Conservation (phyloP, 2,888 invertebrate genomes). For the Lepidochrysops patricia region DNA sequence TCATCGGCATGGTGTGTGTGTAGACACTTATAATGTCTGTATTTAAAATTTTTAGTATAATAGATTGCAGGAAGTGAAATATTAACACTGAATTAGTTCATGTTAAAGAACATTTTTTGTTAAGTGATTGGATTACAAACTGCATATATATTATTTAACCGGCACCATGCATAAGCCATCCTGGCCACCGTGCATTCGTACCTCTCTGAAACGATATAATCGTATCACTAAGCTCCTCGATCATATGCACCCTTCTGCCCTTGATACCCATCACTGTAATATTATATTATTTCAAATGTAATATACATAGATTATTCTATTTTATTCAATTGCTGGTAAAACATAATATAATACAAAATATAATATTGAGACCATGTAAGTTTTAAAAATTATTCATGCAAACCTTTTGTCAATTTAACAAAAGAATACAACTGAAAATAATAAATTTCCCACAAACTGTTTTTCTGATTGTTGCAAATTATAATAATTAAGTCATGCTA, state of each 20-base stretch:
- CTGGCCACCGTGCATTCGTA: conserved; percentile 75
- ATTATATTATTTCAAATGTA: conserved; percentile 48
- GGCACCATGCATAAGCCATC: conserved; percentile 57
- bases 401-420: not conserved
- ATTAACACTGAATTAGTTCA: not conserved
- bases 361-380: not conserved
- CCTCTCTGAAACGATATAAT: conserved; percentile 99
- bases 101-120: not conserved
- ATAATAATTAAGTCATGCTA: not conserved
- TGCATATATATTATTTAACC: conserved; percentile 30
- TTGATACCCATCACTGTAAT: conserved; percentile 98
- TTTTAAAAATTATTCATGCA: not conserved
- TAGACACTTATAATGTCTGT: too few relatives aligned
- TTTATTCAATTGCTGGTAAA: not conserved
- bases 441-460: not conserved
- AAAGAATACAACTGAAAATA: not conserved
- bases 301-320: not conserved
- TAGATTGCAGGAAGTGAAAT: not conserved
- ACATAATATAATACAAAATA: not conserved
- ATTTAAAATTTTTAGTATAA: not conserved
- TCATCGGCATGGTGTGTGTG: too few relatives aligned
- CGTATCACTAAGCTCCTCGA: conserved; percentile 98
- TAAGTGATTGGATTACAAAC: not conserved
- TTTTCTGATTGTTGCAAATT: too few relatives aligned
- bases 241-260: conserved; percentile 98